phyloP scores from a whole-genome alignment of 2,888 invertebrate genomes.

The Eudemis profundana region DNA sequence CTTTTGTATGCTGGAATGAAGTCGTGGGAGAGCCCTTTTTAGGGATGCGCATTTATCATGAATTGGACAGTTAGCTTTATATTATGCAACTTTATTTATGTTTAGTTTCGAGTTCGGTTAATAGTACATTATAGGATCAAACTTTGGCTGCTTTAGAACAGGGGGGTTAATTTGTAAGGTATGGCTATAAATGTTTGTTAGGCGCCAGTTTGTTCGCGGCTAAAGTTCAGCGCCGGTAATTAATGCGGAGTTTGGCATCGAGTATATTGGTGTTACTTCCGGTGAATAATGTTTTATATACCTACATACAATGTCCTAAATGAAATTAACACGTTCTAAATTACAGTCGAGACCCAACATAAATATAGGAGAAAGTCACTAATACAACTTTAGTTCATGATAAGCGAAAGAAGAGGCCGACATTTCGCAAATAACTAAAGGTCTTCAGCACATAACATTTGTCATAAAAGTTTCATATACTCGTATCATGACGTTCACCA shows the following conservation, averaged over 20 bases:
- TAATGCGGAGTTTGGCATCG: constrained; percentile 53
- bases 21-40: not conserved
- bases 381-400: no score
- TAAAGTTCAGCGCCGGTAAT: constrained; percentile 59
- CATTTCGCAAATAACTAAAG: no score
- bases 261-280: constrained; percentile 5
- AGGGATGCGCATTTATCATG: not conserved
- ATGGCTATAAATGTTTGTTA: constrained; percentile 69
- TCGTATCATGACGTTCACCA: no score
- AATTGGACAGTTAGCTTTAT: not conserved
- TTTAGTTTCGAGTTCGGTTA: not conserved
- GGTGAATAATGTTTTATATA: constrained; percentile 15
- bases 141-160: constrained; percentile 18
- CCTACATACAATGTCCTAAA: constrained; percentile 13
- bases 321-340: not conserved
- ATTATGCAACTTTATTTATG: not conserved
- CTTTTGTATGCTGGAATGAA: not conserved
- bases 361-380: no score
- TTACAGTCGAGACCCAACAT: not conserved
- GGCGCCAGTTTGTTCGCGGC: constrained; percentile 58
- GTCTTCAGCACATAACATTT: no score
- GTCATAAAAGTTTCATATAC: no score
- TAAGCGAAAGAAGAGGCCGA: no score
- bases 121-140: not conserved
- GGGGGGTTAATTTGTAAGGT: constrained; percentile 60